Evolutionary conservation across 2,888 invertebrate species (phyloP).

Genomic region (Operophtera brumata): DNA sequence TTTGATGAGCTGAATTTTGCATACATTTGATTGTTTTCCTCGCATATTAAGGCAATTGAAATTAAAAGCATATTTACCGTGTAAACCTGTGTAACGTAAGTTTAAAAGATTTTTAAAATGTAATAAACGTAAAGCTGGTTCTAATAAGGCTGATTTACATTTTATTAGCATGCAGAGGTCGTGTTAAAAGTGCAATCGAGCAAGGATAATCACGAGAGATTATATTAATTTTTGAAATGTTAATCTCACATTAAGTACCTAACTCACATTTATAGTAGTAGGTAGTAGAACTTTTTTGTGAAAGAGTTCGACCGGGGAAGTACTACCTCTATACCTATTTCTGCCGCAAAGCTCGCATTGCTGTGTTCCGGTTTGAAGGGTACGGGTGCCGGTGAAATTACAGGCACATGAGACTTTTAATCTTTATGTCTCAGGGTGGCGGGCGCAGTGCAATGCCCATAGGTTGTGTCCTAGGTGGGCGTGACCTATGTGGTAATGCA

Average conservation of each 20-base stretch:
- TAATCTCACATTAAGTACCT: slow-evolving; percentile 28
- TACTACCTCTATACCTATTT: no score
- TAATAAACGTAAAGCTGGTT: slow-evolving; percentile 15
- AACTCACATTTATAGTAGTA: no score
- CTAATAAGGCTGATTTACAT: slow-evolving; percentile 26
- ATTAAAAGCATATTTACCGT: slow-evolving; percentile 16
- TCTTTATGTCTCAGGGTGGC: no score
- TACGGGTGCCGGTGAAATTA: no score
- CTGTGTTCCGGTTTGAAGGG: no score
- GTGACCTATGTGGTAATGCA: no score
- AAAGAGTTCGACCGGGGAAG: no score
- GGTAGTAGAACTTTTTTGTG: no score
- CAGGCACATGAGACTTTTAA: no score
- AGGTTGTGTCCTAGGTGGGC: no score
- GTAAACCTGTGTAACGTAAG: slow-evolving; percentile 14
- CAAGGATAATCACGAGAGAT: slow-evolving; percentile 28
- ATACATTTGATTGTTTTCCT: slow-evolving; percentile 26
- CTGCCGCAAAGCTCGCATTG: no score
- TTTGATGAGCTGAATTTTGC: slow-evolving; percentile 27
- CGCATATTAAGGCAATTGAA: slow-evolving; percentile 18
- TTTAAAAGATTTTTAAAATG: slow-evolving; percentile 15
- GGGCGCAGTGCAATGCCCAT: no score
- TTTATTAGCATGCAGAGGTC: slow-evolving; percentile 30
- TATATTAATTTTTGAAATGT: slow-evolving; percentile 31
- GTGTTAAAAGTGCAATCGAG: slow-evolving; percentile 29